Evolutionary conservation across 2,113 vertebrate genomes (phyloP).

Genomic region (Neodon shergylaensis): DNA sequence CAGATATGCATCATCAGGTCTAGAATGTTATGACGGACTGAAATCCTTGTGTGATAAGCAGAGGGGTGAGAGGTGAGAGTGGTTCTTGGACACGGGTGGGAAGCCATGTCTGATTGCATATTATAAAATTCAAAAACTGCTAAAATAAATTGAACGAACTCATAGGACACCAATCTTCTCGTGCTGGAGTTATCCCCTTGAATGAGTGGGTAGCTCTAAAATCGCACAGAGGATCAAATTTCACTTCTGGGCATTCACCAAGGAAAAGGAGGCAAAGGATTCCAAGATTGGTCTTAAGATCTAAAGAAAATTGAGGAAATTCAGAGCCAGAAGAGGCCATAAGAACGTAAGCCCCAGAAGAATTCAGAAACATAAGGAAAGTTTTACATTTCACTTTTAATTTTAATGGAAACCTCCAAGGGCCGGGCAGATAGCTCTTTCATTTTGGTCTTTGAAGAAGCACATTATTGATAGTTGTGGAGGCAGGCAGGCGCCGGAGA

Average conservation of each 20-base stretch:
- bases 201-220: not conserved
- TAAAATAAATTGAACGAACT: not conserved
- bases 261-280: not conserved
- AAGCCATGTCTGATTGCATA: not conserved
- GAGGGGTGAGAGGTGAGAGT: not conserved
- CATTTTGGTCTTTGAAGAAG: not conserved
- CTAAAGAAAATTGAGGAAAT: constrained; percentile 20
- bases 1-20: not conserved
- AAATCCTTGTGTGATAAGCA: not conserved
- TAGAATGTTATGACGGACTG: not conserved
- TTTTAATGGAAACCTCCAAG: constrained; percentile 38
- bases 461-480: not conserved
- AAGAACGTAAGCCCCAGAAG: not conserved
- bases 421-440: not conserved
- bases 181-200: not conserved
- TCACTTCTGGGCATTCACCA: not conserved
- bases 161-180: not conserved
- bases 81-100: not conserved
- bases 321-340: not conserved
- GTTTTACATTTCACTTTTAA: not conserved
- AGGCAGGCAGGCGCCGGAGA: not conserved
- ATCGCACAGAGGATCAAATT: not conserved
- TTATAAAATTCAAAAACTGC: not conserved
- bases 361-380: not conserved
- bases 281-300: not conserved